Conservation (phyloP, 1,140 invertebrate species). For the Choristoneura fumiferana region DNA sequence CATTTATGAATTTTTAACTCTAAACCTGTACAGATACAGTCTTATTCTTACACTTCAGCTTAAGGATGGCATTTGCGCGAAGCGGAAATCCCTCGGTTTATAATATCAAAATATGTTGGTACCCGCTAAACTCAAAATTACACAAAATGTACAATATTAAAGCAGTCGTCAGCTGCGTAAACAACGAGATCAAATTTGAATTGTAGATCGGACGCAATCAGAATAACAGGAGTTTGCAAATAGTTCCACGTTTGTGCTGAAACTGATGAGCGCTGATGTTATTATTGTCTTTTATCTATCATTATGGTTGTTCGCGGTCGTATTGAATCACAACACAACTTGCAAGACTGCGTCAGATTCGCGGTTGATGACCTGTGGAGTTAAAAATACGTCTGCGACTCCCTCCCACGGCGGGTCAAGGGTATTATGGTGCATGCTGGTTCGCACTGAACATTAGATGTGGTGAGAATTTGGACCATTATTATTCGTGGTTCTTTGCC, state of each 20-base stretch:
- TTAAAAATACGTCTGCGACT: constrained; percentile 49
- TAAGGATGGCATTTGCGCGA: neutral
- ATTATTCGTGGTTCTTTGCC: neutral
- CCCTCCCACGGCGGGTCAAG: constrained; percentile 55
- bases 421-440: constrained; percentile 33
- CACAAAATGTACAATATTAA: constrained; percentile 30
- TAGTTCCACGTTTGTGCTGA: constrained; percentile 9
- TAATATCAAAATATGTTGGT: constrained; percentile 6
- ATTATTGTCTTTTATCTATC: neutral
- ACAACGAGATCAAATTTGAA: constrained; percentile 29
- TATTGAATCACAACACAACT: constrained; percentile 12
- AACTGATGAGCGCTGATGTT: constrained; percentile 7
- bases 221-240: constrained; percentile 10
- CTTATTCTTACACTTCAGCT: neutral
- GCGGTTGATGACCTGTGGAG: constrained; percentile 48
- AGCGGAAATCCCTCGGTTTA: constrained; percentile 3
- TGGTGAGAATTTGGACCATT: constrained; percentile 7
- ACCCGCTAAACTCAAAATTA: constrained; percentile 25
- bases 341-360: constrained; percentile 15
- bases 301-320: constrained; percentile 5
- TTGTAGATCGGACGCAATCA: constrained; percentile 18
- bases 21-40: neutral
- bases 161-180: constrained; percentile 27
- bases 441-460: constrained; percentile 1
- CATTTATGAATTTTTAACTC: neutral